phyloP scores from a whole-genome alignment of 2,113 vertebrate species.

The Protomyctophum bolini region DNA sequence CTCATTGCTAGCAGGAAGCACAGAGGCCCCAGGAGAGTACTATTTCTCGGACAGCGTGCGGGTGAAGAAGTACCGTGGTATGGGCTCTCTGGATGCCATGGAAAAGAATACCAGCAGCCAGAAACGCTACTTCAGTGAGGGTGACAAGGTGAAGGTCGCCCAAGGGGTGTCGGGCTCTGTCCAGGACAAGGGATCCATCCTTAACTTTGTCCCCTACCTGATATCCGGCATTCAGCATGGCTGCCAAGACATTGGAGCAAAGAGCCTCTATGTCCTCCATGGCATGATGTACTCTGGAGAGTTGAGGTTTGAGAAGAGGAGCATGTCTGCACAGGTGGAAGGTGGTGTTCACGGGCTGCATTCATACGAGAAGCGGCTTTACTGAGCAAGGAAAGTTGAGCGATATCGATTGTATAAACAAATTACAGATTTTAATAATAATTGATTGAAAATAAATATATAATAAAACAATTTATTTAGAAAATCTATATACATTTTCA shows the following conservation, averaged over 20 bases:
- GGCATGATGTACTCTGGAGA: constrained; percentile 79
- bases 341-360: constrained; percentile 92
- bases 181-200: constrained; percentile 95
- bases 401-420: no score
- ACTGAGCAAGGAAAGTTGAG: no score
- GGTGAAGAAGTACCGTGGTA: constrained; percentile 85
- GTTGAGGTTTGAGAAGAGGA: constrained; percentile 95
- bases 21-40: constrained; percentile 84
- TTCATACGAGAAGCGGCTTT: constrained; percentile 76
- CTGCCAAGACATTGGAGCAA: constrained; percentile 94
- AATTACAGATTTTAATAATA: no score
- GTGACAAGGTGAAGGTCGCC: constrained; percentile 92
- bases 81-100: constrained; percentile 86
- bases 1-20: constrained; percentile 82
- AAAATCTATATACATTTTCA: no score
- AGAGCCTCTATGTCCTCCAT: constrained; percentile 84
- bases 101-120: constrained; percentile 84
- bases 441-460: no score
- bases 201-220: constrained; percentile 92
- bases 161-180: constrained; percentile 92
- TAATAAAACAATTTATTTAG: no score
- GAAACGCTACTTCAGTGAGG: constrained; percentile 77
- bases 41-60: constrained; percentile 84
- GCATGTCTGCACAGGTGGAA: constrained; percentile 93
- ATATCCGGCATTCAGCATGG: constrained; percentile 93